Evolutionary conservation across 2,888 invertebrate genomes (phyloP).

Genomic region (Idaea aversata): DNA sequence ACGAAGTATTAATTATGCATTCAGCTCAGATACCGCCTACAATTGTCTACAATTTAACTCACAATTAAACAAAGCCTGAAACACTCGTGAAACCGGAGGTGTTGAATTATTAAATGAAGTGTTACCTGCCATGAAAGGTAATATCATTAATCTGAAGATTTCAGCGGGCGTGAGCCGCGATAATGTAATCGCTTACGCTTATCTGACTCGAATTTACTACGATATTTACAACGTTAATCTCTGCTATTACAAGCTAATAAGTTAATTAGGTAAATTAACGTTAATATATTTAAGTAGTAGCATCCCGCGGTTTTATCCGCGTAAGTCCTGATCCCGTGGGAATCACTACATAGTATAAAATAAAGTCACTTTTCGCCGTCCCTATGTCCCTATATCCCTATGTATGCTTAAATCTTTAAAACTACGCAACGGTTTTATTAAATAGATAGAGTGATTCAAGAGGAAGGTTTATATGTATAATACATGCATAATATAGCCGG

Average conservation of each 20-base stretch:
- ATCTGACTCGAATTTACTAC: constrained; percentile 38
- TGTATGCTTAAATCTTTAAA: too few relatives aligned
- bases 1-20: background rate
- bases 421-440: too few relatives aligned
- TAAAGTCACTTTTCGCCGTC: too few relatives aligned
- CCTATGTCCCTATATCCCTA: too few relatives aligned
- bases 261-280: constrained; percentile 3
- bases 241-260: constrained; percentile 1
- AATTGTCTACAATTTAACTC: background rate
- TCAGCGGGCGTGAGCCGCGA: constrained; percentile 47
- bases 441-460: too few relatives aligned
- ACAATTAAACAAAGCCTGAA: background rate
- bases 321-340: too few relatives aligned
- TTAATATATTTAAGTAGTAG: background rate
- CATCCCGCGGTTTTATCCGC: too few relatives aligned
- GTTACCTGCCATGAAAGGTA: constrained; percentile 22
- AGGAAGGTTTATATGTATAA: too few relatives aligned
- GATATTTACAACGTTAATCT: constrained; percentile 14
- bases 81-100: constrained; percentile 9
- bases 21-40: background rate
- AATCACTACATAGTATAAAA: too few relatives aligned
- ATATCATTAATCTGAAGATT: constrained; percentile 28
- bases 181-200: constrained; percentile 46
- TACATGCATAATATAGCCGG: too few relatives aligned
- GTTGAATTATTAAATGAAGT: constrained; percentile 25